Base-by-base conservation (phyloP, 2,797 vertebrate genomes). In the Macrochelys suwanniensis region DNA sequence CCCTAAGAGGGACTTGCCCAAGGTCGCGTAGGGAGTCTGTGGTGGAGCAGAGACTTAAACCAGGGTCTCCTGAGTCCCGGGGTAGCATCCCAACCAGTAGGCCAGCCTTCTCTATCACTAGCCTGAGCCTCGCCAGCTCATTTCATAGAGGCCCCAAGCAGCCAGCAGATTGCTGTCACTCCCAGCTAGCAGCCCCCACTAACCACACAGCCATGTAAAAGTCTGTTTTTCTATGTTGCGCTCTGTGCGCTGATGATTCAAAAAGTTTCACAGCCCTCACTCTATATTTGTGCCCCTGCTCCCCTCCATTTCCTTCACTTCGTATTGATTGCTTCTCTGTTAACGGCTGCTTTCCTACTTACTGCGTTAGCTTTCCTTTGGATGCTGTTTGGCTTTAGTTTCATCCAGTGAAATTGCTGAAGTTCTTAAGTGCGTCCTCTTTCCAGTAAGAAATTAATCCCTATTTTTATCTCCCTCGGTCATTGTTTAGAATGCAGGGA, bases 401-500 rank as follows among this genome's bases (percentile, higher is more conserved):
- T 92, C 56, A 92, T 81, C 86, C 26, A 15, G 68, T 87, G 61
- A 85, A 82, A 65, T 89, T 78, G 82, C 82, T 77, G 79, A 81
- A 68, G 82, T 42, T 47, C 88, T 88, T 81, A 85, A 77, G n/a
- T 17, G 42, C 28, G 26, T 77, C 79, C 80, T 84, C 84, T 91
- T 76, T 79, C 54, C 57, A 0, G 0, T 61, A 45, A 53, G 57
- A 82, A 90, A 68, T 79, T 54, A 81, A 16, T 88, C 56, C 33
- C 71, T 56, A 50, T 68, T 26, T 42, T 90, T 51, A 17, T 88
- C 51, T 91, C 51, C 54, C 87, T 89, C 37, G 90, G 0, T 85
- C 71, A 65, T 21, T 92, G 84, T 95, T 97, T 89, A 59, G 92
- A 94, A 91, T 94, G 76, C 1, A 83, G 65, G n/a, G 92, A 82